These are phyloP conservation scores for Pipistrellus pygmaeus DNA, from an alignment of 2,797 vertebrate species.

Conservation along the genomic window DNA sequence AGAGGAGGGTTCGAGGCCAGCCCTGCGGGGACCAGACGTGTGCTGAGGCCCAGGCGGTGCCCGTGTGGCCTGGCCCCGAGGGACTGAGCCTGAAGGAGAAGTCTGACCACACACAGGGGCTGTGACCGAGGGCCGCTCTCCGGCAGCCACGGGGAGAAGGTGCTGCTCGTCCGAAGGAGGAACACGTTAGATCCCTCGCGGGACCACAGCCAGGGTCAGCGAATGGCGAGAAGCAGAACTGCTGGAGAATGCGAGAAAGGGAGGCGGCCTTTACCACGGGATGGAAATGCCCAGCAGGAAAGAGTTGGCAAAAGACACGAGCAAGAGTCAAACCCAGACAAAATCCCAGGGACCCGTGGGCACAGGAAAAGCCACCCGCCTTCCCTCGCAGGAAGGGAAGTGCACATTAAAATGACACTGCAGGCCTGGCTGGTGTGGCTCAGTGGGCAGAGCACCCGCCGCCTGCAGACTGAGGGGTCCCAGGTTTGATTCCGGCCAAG, in stretches of 20 bases:
- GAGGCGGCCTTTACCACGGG: accelerated
- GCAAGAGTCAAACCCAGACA: background rate
- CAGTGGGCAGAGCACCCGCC: no score
- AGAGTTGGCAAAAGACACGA: accelerated
- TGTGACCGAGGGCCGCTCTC: accelerated
- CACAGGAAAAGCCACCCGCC: background rate
- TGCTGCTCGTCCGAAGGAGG: accelerated
- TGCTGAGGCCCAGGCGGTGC: accelerated
- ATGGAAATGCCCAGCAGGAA: accelerated
- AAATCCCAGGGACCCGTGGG: accelerated
- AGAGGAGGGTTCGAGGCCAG: no score
- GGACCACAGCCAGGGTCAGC: background rate
- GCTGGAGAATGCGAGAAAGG: accelerated
- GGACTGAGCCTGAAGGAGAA: background rate
- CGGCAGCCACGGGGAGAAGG: accelerated
- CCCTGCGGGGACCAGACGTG: accelerated
- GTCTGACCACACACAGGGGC: accelerated
- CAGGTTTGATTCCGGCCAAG: no score
- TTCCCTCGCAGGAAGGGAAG: accelerated
- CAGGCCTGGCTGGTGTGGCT: no score
- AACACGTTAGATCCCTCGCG: accelerated
- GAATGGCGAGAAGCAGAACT: background rate
- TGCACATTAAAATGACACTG: accelerated
- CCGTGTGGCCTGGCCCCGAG: accelerated
- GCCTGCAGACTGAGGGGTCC: no score